Percentiles rank a stretch among this genome's conserved stretches.
phyloP scores from a whole-genome alignment of 2,797 vertebrate species.

The Sebastes hubbsi region DNA sequence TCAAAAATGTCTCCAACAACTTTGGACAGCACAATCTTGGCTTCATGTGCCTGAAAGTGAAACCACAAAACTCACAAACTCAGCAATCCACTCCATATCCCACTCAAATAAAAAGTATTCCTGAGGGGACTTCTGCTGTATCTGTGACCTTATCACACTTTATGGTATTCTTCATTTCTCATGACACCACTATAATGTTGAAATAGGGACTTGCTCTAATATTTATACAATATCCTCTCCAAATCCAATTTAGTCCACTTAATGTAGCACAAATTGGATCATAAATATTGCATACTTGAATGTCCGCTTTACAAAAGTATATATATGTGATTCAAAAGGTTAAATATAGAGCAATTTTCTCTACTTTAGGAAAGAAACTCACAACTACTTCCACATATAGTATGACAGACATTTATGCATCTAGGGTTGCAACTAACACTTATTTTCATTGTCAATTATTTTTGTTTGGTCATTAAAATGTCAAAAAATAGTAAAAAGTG shows the following conservation, averaged over 20 bases:
- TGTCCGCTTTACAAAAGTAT: not conserved
- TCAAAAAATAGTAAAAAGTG: not conserved
- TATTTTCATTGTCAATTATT: not conserved
- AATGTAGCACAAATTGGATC: slow-evolving; percentile 35
- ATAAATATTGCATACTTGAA: slow-evolving; percentile 44
- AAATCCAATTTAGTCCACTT: slow-evolving; percentile 45
- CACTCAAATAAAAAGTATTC: not conserved
- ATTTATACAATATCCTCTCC: slow-evolving; percentile 33
- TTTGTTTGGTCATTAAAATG: not conserved
- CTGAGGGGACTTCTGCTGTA: not conserved
- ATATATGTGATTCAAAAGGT: slow-evolving; percentile 19
- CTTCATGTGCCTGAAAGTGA: slow-evolving; percentile 1
- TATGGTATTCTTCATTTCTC: slow-evolving; percentile 32
- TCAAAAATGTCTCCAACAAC: not conserved
- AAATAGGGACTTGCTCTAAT: slow-evolving; percentile 42
- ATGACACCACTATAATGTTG: slow-evolving; percentile 32
- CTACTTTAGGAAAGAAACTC: not conserved
- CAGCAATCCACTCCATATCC: slow-evolving; percentile 6
- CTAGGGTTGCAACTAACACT: not conserved
- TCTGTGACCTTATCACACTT: slow-evolving; percentile 27
- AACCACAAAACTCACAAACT: not conserved
- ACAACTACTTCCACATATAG: not conserved
- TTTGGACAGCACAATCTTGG: not conserved
- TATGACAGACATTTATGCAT: not conserved
- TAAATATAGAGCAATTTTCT: slow-evolving; percentile 4